These are phyloP conservation scores for Drosophila paranaensis DNA, from an alignment of 2,888 invertebrate species.

Conservation along the genomic window DNA sequence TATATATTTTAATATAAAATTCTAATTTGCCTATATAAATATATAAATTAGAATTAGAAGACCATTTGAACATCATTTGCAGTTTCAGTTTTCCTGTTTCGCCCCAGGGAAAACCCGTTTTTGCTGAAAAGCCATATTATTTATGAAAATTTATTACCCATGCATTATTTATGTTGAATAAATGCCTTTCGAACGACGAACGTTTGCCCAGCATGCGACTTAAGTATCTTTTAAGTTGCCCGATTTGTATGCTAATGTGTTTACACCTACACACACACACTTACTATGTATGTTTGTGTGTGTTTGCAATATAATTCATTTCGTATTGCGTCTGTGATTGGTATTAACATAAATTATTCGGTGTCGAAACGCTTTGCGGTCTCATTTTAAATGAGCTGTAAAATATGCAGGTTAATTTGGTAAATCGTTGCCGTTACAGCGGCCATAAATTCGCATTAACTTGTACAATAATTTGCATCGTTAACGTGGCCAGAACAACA, in stretches of 20 bases:
- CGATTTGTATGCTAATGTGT: conserved; percentile 55
- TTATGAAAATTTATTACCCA: conserved; percentile 51
- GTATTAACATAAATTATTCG: conserved; percentile 67
- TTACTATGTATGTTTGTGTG: conserved; percentile 3
- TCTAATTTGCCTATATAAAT: background rate
- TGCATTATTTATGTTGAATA: conserved; percentile 49
- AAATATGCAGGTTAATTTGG: conserved; percentile 63
- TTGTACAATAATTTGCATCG: conserved; percentile 56
- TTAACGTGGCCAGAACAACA: conserved; percentile 26
- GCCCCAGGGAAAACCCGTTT: conserved; percentile 9
- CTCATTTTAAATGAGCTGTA: conserved; percentile 60
- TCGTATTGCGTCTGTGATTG: conserved; percentile 59
- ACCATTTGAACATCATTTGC: conserved; percentile 1
- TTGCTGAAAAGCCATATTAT: conserved; percentile 22
- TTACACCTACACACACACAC: conserved; percentile 12
- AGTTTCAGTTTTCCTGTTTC: background rate
- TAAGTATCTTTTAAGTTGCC: conserved; percentile 59
- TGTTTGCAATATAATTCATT: conserved; percentile 49
- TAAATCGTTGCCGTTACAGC: conserved; percentile 38
- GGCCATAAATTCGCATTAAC: conserved; percentile 71
- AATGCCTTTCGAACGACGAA: conserved; percentile 16
- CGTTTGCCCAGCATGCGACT: conserved; percentile 24
- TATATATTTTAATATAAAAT: too few relatives aligned
- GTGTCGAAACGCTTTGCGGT: conserved; percentile 64
- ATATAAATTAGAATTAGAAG: conserved; percentile 3